Base-by-base conservation (phyloP, 2,797 vertebrate genomes). In the Hydrolagus colliei region DNA sequence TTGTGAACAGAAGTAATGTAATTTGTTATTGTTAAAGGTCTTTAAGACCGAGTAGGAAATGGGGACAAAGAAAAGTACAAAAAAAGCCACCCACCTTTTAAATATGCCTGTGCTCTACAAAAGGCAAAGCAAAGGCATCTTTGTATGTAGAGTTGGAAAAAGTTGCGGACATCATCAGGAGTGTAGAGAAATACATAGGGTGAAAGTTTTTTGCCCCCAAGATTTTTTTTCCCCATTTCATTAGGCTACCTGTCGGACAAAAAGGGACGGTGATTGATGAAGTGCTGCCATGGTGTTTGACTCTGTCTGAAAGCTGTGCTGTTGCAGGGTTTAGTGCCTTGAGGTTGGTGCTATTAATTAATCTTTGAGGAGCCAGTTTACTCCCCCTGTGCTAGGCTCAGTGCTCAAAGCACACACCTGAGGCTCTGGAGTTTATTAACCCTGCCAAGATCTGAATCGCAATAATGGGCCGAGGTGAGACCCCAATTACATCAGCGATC, bases 401-500 rank as follows among this genome's bases (percentile, higher is more conserved):
- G 65, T 27, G 71, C 65, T 84, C 32, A 10, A 84, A 84, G 65
- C 79, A 84, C 65, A 41, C 88, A 67, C 88, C 9, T 73, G 63
- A 88, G 62, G 87, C 84, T 87, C 65, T 76, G 75, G 10, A 41
- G 88, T 88, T 73, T 0, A 86, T 87, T 4, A 86, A 52, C 85
- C 84, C 77, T 3, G 86, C 87, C 86, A 87, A 68, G 86, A 5
- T 0, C 87, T 87, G 80, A 89, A 72, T 11, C 35, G 88, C 87
- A 88, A 88, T 88, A 87, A 90, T 89, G 87, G 87, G 86, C 87
- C 86, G 85, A 90, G 87, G 87, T 0, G 4, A 90, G 89, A 89
- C 87, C 90, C 67, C 89, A 90, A 85, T 92, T 91, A 91, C 84
- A 88, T 77, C 11, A n/a, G 22, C 27, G 88, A 91, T 91, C 27